These are phyloP conservation scores for Rhombomys opimus DNA, from an alignment of 2,113 vertebrate species.

Conservation along the genomic window DNA sequence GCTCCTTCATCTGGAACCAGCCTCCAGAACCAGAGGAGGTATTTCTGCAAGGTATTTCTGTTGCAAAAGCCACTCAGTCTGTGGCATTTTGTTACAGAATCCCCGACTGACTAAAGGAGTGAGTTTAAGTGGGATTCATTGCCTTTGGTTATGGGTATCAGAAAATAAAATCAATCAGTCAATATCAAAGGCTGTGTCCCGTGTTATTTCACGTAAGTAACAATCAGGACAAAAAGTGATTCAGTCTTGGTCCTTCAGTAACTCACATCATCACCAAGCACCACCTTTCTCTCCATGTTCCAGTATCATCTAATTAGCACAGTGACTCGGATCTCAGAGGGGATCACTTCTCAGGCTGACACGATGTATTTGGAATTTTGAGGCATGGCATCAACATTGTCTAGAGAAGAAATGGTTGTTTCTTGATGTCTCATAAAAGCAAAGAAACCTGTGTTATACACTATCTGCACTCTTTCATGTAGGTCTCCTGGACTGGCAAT, in stretches of 20 bases:
- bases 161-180: background rate
- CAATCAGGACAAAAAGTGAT: background rate
- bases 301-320: background rate
- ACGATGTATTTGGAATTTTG: background rate
- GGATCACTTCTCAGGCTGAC: background rate
- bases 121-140: background rate
- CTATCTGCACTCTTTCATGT: background rate
- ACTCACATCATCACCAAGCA: background rate
- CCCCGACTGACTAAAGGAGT: background rate
- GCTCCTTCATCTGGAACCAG: too few species aligned
- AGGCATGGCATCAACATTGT: background rate
- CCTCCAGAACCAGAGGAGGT: background rate
- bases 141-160: background rate
- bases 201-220: background rate
- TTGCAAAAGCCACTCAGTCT: background rate
- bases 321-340: background rate
- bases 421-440: slow-evolving; percentile 23
- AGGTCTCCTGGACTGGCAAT: background rate
- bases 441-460: background rate
- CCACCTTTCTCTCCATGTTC: background rate
- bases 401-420: slow-evolving; percentile 25
- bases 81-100: background rate
- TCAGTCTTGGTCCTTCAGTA: background rate
- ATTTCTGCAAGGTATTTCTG: background rate
- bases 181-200: background rate